Percentiles rank a stretch among this genome's conserved stretches.
phyloP scores from a whole-genome alignment of 2,797 vertebrate genomes.

The Sebastes iracundus region DNA sequence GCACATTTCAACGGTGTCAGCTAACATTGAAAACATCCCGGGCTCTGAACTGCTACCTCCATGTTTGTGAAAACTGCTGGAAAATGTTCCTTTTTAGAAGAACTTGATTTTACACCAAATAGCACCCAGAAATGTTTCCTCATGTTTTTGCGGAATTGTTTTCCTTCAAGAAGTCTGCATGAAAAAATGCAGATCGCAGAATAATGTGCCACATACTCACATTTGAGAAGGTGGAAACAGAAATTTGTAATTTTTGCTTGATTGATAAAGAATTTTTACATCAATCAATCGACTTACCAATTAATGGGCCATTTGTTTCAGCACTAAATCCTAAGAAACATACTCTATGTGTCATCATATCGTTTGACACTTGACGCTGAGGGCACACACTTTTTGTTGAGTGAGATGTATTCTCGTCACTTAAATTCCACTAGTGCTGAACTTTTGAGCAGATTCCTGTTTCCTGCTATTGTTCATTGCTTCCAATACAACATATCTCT shows the following conservation, averaged over 20 bases:
- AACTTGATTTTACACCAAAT: neutral
- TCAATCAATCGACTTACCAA: neutral
- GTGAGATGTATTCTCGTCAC: neutral
- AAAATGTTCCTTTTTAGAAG: neutral
- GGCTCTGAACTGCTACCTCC: neutral
- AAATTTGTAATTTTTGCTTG: neutral
- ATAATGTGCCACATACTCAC: neutral
- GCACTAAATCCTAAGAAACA: neutral
- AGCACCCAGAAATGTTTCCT: neutral
- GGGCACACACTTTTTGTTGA: neutral
- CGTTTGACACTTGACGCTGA: neutral
- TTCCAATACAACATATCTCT: constrained; percentile 9
- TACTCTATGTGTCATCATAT: neutral
- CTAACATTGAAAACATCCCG: constrained; percentile 22
- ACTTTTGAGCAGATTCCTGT: constrained; percentile 4
- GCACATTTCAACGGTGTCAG: constrained; percentile 34
- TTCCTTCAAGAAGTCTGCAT: neutral
- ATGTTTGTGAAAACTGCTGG: constrained; percentile 6
- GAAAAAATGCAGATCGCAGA: neutral
- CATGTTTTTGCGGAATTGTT: neutral
- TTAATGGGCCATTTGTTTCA: neutral
- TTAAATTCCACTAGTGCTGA: neutral
- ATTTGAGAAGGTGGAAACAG: neutral
- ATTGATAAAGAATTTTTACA: fast-evolving
- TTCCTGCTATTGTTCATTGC: constrained; percentile 19